Evolutionary conservation across 2,113 vertebrate genomes (phyloP).

Genomic region (Oryzias javanicus): DNA sequence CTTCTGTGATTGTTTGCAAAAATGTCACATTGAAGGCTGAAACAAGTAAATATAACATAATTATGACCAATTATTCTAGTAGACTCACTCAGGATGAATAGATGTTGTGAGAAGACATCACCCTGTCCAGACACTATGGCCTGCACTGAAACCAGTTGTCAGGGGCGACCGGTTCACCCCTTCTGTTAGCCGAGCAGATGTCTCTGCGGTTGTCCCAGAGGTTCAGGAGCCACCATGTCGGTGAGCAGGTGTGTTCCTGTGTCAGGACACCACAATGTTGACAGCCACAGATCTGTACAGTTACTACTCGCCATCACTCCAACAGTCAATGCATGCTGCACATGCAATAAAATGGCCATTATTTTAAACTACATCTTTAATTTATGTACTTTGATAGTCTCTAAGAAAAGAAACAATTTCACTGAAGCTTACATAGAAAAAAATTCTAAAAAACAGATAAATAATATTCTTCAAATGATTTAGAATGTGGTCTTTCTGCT

Average conservation of each 20-base stretch:
- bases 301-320: too few species aligned
- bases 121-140: slow-evolving; percentile 31
- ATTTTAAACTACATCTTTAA: too few species aligned
- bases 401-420: too few species aligned
- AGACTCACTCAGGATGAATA: background rate
- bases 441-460: too few species aligned
- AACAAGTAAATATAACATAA: background rate
- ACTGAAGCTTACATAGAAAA: too few species aligned
- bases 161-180: slow-evolving; percentile 57
- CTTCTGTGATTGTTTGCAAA: too few species aligned
- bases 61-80: background rate
- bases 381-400: too few species aligned
- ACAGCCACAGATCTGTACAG: background rate
- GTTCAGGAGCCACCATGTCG: slow-evolving; percentile 76
- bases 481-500: too few species aligned
- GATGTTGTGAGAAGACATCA: background rate
- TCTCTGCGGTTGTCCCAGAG: slow-evolving; percentile 80
- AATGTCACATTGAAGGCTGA: too few species aligned
- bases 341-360: too few species aligned
- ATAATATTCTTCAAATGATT: too few species aligned
- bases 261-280: background rate
- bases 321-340: too few species aligned
- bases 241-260: slow-evolving; percentile 66
- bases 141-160: slow-evolving; percentile 48
- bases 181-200: slow-evolving; percentile 84